Conservation (phyloP, 2,113 vertebrate genomes). For the Osmerus mordax region DNA sequence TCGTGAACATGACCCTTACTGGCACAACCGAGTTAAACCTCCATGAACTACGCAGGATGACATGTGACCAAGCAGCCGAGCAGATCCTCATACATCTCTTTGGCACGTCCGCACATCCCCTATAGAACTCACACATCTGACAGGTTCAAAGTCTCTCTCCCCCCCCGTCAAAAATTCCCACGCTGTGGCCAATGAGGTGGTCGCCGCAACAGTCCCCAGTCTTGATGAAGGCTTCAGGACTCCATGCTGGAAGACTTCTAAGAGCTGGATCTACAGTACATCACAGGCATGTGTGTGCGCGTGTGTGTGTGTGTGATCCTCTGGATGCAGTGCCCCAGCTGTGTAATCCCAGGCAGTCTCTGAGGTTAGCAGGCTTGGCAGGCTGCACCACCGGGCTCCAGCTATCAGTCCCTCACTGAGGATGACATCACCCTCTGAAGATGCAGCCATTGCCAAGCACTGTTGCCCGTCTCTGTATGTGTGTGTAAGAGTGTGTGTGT, state of each 20-base stretch:
- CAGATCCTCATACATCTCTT: background rate
- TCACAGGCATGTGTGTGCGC: constrained; percentile 18
- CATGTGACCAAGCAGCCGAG: too few species aligned
- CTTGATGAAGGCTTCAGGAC: constrained; percentile 43
- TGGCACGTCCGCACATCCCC: background rate
- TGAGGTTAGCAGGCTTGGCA: constrained; percentile 37
- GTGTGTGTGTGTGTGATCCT: constrained; percentile 10
- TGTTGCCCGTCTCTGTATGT: background rate
- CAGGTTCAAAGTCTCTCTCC: constrained; percentile 42
- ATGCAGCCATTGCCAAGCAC: constrained; percentile 13
- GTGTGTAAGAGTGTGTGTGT: constrained; percentile 5
- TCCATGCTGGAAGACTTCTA: constrained; percentile 13
- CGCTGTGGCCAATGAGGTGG: constrained; percentile 27
- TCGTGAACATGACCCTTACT: too few species aligned
- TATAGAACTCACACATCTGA: constrained; percentile 20
- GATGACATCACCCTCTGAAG: constrained; percentile 47
- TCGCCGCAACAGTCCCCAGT: background rate
- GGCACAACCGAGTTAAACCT: too few species aligned
- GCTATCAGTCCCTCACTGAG: constrained; percentile 39
- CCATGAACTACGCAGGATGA: too few species aligned
- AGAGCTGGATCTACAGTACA: constrained; percentile 1
- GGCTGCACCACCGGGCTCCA: background rate
- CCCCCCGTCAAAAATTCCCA: constrained; percentile 12
- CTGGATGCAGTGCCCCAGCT: constrained; percentile 29
- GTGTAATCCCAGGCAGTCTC: constrained; percentile 38